phyloP scores from a whole-genome alignment of 2,797 vertebrate species.

The Chrosomus eos region DNA sequence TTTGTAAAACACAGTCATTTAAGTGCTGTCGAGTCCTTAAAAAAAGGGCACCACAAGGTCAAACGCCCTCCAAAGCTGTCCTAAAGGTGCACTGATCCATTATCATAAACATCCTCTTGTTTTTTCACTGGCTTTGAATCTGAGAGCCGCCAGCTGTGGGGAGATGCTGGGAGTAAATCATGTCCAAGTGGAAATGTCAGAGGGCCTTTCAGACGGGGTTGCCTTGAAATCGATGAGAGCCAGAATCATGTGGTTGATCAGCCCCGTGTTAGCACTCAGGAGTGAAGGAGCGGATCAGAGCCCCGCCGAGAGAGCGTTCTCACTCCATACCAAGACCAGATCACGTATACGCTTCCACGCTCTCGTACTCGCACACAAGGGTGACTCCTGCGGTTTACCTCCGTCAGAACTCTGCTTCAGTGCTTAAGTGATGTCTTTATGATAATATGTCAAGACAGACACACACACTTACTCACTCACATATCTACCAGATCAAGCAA shows the following conservation, averaged over 20 bases:
- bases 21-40: neutral
- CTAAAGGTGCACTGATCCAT: neutral
- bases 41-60: neutral
- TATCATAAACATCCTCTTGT: neutral
- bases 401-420: conserved; percentile 6
- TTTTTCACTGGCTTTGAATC: neutral
- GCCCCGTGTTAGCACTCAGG: conserved; percentile 37
- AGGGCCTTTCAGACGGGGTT: conserved; percentile 35
- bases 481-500: conserved; percentile 4
- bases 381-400: conserved; percentile 3
- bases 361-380: neutral
- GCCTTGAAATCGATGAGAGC: conserved; percentile 56
- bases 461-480: neutral
- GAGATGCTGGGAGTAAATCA: conserved; percentile 49
- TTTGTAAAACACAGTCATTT: neutral
- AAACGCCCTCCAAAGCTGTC: neutral
- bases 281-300: conserved; percentile 34
- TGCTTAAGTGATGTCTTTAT: conserved; percentile 36
- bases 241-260: conserved; percentile 49
- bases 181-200: conserved; percentile 52
- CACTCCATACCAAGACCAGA: neutral
- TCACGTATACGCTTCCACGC: neutral
- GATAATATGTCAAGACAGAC: conserved; percentile 33
- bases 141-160: conserved; percentile 31
- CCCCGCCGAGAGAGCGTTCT: conserved; percentile 44